Evolutionary conservation across 2,113 vertebrate genomes (phyloP).

Genomic region (Neolamprologus brichardi): DNA sequence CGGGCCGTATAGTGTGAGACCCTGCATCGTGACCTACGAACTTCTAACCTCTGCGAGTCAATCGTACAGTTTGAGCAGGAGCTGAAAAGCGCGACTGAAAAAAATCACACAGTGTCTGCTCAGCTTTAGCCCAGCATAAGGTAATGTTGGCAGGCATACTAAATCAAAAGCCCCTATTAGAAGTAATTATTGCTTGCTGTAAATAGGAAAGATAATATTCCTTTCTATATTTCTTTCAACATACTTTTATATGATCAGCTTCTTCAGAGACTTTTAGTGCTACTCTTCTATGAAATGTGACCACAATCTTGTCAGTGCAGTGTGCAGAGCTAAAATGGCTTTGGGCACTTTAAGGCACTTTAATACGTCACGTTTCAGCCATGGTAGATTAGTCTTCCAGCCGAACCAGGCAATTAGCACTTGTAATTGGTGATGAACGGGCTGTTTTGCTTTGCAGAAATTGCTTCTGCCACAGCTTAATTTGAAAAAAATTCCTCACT

Average conservation of each 20-base stretch:
- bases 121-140: not conserved
- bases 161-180: not conserved
- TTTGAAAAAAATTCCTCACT: not conserved
- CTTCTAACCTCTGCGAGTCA: not conserved
- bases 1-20: rapidly evolving
- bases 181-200: not conserved
- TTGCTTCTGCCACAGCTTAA: not conserved
- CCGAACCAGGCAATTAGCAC: not conserved
- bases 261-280: not conserved
- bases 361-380: not conserved
- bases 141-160: not conserved
- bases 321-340: not conserved
- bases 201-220: not conserved
- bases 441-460: not conserved
- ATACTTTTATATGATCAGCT: not conserved
- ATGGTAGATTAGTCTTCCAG: not conserved
- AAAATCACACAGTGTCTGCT: not conserved
- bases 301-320: not conserved
- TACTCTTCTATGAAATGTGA: not conserved
- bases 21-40: not conserved
- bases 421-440: not conserved
- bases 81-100: not conserved
- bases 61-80: not conserved
- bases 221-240: not conserved
- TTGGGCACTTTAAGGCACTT: not conserved